These are phyloP conservation scores for Agrochola lota DNA, from an alignment of 2,888 invertebrate genomes.

Conservation along the genomic window DNA sequence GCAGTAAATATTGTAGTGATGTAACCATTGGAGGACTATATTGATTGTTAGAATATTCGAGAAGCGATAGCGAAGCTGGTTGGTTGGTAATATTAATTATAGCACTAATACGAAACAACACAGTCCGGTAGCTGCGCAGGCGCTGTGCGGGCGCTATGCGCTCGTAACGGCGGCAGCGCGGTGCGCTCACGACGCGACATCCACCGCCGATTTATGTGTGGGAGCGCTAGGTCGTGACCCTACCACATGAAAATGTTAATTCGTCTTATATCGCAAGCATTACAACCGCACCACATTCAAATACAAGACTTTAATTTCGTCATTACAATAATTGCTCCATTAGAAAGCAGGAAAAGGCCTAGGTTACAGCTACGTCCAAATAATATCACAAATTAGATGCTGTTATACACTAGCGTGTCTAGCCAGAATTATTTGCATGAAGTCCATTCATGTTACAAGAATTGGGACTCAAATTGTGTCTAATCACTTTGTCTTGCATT, in stretches of 20 bases:
- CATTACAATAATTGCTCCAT: conserved; percentile 61
- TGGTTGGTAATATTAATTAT: conserved; percentile 79
- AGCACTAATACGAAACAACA: conserved; percentile 72
- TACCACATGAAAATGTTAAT: conserved; percentile 83
- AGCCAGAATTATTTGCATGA: conserved; percentile 67
- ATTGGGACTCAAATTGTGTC: conserved; percentile 70
- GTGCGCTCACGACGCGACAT: conserved; percentile 83
- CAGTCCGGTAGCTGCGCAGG: conserved; percentile 70
- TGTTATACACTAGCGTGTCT: conserved; percentile 64
- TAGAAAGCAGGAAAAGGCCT: conserved; percentile 58
- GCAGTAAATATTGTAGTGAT: conserved; percentile 14
- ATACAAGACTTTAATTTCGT: conserved; percentile 59
- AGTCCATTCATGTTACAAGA: conserved; percentile 67
- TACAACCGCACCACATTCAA: conserved; percentile 63
- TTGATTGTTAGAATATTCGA: conserved; percentile 43
- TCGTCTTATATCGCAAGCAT: conserved; percentile 73
- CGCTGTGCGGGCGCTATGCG: conserved; percentile 62
- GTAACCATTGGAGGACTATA: conserved; percentile 13
- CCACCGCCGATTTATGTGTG: conserved; percentile 84
- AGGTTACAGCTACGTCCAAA: conserved; percentile 43
- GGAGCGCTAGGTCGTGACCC: conserved; percentile 83
- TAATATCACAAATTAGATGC: conserved; percentile 66
- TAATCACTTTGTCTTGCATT: conserved; percentile 72
- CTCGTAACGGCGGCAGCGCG: conserved; percentile 69
- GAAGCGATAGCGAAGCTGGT: conserved; percentile 64